Percentiles rank a stretch among this genome's conserved stretches.
phyloP scores from a whole-genome alignment of 2,888 invertebrate species.

The Eubasilissa splendida region DNA sequence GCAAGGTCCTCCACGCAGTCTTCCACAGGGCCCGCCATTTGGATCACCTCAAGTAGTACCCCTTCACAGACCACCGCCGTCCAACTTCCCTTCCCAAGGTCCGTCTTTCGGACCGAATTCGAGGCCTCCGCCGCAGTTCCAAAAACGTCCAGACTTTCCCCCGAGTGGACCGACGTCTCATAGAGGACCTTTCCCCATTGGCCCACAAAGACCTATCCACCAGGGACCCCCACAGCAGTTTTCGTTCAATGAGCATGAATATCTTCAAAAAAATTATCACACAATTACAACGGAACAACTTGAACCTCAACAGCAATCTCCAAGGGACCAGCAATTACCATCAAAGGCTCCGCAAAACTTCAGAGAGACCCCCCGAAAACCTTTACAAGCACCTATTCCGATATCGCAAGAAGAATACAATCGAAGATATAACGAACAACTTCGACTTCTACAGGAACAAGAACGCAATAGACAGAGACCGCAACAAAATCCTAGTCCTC shows the following conservation, averaged over 20 bases:
- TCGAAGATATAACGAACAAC: conserved; percentile 61
- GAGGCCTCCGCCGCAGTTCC: conserved; percentile 49
- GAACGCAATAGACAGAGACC: conserved; percentile 58
- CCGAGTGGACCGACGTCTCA: conserved; percentile 55
- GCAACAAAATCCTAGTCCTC: conserved; percentile 70
- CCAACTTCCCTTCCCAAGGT: conserved; percentile 21
- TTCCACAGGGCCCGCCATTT: conserved; percentile 33
- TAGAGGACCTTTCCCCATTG: conserved; percentile 68
- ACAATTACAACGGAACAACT: conserved; percentile 71
- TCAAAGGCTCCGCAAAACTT: conserved; percentile 66
- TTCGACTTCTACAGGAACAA: conserved; percentile 64
- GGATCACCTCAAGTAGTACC: conserved; percentile 26
- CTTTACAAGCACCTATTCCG: conserved; percentile 61
- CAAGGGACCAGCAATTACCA: conserved; percentile 67
- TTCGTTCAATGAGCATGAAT: conserved; percentile 70
- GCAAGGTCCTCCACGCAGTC: conserved; percentile 61
- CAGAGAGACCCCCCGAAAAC: conserved; percentile 60
- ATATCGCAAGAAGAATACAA: conserved; percentile 58
- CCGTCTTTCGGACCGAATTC: conserved; percentile 25
- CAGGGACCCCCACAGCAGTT: conserved; percentile 65
- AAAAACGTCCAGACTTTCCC: conserved; percentile 47
- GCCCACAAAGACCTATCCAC: conserved; percentile 72
- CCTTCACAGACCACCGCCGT: conserved; percentile 31
- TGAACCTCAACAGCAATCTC: conserved; percentile 63
- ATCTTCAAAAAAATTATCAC: conserved; percentile 72